A percentile compares a stretch with the other conserved stretches of the same genome.
These are phyloP conservation scores for Rhingia campestris DNA, from an alignment of 2,888 invertebrate genomes.

Conservation along the genomic window DNA sequence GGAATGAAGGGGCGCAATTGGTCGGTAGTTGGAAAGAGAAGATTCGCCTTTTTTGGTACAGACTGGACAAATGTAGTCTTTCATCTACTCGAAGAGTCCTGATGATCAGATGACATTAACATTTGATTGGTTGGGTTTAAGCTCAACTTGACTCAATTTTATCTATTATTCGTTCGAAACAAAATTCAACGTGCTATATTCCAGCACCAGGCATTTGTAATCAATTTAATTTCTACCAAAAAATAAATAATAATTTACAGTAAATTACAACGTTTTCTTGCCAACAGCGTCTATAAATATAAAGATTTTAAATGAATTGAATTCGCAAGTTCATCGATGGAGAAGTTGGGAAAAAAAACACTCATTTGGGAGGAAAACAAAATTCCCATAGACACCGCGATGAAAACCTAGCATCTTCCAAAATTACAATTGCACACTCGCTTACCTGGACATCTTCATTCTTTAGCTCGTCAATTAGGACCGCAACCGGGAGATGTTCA, in stretches of 20 bases:
- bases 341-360: slow-evolving; percentile 8
- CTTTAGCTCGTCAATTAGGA: slow-evolving; percentile 98
- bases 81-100: no score
- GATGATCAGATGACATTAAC: no score
- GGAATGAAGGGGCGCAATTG: no score
- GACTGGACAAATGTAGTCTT: no score
- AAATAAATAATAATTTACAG: slow-evolving; percentile 20
- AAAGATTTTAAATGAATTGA: slow-evolving; percentile 6
- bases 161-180: no score
- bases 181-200: no score
- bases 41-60: no score
- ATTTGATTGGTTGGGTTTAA: no score
- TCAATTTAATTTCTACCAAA: slow-evolving; percentile 19
- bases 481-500: slow-evolving; percentile 99
- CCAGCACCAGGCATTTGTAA: slow-evolving; percentile 41
- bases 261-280: background rate
- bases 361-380: slow-evolving; percentile 46
- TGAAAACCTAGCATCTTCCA: slow-evolving; percentile 28
- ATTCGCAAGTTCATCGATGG: background rate
- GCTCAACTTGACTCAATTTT: no score
- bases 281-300: slow-evolving; percentile 2
- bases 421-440: slow-evolving; percentile 7
- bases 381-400: slow-evolving; percentile 41
- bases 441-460: slow-evolving; percentile 98
- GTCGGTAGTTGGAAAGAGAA: no score